phyloP scores from a whole-genome alignment of 2,888 invertebrate genomes.

The Belgica antarctica region DNA sequence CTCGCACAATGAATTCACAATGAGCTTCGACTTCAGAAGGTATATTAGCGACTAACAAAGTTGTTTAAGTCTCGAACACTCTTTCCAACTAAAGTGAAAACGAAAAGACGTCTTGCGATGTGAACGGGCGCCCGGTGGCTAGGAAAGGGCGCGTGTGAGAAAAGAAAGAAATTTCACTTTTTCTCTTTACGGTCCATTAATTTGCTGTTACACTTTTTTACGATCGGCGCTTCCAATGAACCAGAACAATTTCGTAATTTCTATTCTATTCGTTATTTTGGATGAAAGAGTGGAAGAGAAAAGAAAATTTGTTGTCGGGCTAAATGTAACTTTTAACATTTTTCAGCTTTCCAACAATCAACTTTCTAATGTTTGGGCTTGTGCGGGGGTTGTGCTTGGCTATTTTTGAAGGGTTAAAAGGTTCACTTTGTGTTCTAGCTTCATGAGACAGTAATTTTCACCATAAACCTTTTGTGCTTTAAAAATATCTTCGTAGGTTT shows the following conservation, averaged over 20 bases:
- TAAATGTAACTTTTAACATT: neutral
- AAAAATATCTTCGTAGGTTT: no score
- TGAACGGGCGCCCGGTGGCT: no score
- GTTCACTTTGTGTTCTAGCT: no score
- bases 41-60: slow-evolving; percentile 25
- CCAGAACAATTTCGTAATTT: slow-evolving; percentile 23
- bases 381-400: neutral
- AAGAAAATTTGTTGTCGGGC: neutral
- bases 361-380: neutral
- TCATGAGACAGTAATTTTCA: no score
- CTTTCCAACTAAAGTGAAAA: slow-evolving; percentile 8
- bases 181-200: slow-evolving; percentile 24
- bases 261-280: slow-evolving; percentile 6
- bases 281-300: neutral
- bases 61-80: neutral
- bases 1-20: slow-evolving; percentile 18
- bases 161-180: neutral
- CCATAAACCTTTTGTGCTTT: no score
- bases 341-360: neutral
- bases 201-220: slow-evolving; percentile 23
- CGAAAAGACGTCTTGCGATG: neutral
- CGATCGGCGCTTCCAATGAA: slow-evolving; percentile 20
- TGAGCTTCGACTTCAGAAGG: slow-evolving; percentile 7
- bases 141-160: no score
- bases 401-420: no score